A percentile compares a stretch with the other conserved stretches of the same genome.
Evolutionary conservation across 2,888 invertebrate species (phyloP).

Genomic region (Cerastis rubricosa): DNA sequence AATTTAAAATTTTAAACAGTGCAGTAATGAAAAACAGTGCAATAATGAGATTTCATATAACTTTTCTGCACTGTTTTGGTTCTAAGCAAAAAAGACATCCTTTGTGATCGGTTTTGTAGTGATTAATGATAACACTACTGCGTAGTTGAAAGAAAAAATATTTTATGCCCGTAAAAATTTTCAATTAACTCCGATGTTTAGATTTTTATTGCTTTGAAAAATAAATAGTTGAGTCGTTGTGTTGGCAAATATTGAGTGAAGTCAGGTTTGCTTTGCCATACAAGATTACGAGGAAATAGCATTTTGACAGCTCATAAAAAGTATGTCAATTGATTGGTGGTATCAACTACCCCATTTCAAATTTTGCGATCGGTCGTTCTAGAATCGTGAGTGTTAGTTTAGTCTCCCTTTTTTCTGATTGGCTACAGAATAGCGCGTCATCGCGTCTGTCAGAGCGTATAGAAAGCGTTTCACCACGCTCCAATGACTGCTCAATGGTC

Average conservation of each 20-base stretch:
- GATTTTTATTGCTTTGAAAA: neutral
- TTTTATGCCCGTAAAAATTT: no score
- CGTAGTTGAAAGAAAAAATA: no score
- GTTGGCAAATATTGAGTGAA: neutral
- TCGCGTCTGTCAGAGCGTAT: slow-evolving; percentile 67
- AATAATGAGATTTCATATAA: no score
- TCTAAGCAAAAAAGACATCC: no score
- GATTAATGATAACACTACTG: no score
- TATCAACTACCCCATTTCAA: neutral
- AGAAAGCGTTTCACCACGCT: slow-evolving; percentile 81
- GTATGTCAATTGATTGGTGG: neutral
- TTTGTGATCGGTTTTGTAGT: no score
- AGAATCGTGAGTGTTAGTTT: slow-evolving; percentile 24
- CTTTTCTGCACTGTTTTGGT: no score
- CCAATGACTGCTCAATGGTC: slow-evolving; percentile 73
- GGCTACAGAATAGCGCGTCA: slow-evolving; percentile 62
- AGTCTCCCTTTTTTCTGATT: slow-evolving; percentile 55
- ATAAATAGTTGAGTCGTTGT: neutral
- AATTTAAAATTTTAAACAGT: no score
- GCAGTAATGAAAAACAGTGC: no score
- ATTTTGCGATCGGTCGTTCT: slow-evolving; percentile 3
- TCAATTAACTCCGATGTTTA: no score
- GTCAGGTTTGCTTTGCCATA: neutral
- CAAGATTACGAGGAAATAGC: neutral
- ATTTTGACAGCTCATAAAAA: neutral